These are phyloP conservation scores for Alces alces DNA, from an alignment of 2,113 vertebrate genomes.

Conservation along the genomic window DNA sequence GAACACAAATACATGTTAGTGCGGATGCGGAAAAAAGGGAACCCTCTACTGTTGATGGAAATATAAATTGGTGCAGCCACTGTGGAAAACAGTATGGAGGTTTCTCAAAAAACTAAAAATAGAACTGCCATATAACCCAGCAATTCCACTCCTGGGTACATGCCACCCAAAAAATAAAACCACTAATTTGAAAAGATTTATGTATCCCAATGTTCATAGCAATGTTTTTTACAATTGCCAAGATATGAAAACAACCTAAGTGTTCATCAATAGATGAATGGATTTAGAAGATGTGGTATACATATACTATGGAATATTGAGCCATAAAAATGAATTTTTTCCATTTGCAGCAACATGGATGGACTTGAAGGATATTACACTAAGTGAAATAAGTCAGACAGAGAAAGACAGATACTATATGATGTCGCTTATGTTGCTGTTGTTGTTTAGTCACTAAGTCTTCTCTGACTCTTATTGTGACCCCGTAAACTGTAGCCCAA, in stretches of 20 bases:
- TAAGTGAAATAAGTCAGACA: neutral
- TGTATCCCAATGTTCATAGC: neutral
- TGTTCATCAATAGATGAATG: neutral
- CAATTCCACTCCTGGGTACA: neutral
- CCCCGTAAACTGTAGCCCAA: neutral
- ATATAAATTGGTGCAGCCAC: neutral
- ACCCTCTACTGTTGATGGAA: neutral
- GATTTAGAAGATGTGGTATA: neutral
- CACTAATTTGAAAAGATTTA: neutral
- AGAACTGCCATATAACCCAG: neutral
- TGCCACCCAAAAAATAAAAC: neutral
- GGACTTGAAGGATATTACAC: neutral
- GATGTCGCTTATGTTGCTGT: neutral
- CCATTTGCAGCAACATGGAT: neutral
- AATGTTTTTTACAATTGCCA: neutral
- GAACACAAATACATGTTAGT: neutral
- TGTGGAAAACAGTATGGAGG: neutral
- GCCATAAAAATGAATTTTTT: neutral
- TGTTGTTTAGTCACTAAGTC: neutral
- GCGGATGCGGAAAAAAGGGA: neutral
- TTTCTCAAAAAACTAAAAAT: neutral
- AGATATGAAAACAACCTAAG: neutral
- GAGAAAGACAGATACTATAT: neutral
- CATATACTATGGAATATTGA: neutral
- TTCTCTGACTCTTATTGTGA: neutral